Evolutionary conservation across 1,140 invertebrate species (phyloP), one percentile per base, ranked within the genome.

Genomic region (Neodiprion fabricii): DNA sequence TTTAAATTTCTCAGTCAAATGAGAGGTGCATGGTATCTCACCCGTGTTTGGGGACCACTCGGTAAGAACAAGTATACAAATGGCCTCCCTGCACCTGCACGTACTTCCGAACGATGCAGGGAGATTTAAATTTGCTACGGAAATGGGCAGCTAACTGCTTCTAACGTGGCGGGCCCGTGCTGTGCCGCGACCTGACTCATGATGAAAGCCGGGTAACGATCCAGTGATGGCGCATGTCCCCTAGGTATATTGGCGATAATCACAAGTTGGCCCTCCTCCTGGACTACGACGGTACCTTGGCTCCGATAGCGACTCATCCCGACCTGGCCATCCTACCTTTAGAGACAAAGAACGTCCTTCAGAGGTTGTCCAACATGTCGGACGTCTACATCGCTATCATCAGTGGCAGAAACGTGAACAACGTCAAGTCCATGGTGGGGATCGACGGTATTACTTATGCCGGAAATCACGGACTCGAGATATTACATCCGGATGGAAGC

Each of bases 371-470:
- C n/a, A 96, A 96, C 84, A 92, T 96, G 87, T 92, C 95, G 0
- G 95, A 97, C 82, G 94, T 96, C 2, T 96, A 96, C 82, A 95
- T 97, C 77, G 95, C 96, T 14, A 94, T 97, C 76, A 93, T 97
- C 65, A 96, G 95, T 5, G 96, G 96, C 21, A 89, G 96, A 74
- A 96, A 94, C 82, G 94, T 97, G 14, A 92, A 95, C 78, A 96
- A 97, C 84, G 95, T 97, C 0, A 96, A 95, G 80, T 91, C 94
- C 76, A 97, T 96, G 95, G 95, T 97, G 48, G 95, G 95, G 3
- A 96, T 97, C 76, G 94, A 96, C 76, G 94, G 94, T 71, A 96
- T 97, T 21, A 97, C 96, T 0, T 97, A 97, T 83, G 96, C 96
- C 1, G 96, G 96, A 17, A 97, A 95, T 87, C 96, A 97, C 84